Percentiles rank a stretch among this genome's conserved stretches.
Conservation (phyloP, 2,797 vertebrate genomes). For the Apogon talboti region DNA sequence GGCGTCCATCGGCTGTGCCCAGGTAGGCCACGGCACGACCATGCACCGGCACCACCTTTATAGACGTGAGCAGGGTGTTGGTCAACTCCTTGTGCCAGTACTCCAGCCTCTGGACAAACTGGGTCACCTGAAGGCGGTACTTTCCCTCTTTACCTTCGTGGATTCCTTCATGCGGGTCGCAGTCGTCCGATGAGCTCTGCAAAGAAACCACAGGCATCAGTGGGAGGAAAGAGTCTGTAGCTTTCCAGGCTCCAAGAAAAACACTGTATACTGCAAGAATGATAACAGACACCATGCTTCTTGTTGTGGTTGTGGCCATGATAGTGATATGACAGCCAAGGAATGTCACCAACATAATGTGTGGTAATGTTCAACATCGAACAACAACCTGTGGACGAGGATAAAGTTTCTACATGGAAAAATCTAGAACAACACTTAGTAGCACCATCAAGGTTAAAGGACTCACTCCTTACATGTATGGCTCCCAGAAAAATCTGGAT, state of each 20-base stretch:
- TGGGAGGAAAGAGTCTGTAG: not conserved
- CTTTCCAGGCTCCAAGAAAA: not conserved
- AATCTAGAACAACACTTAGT: not conserved
- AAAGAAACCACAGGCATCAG: conserved; percentile 36
- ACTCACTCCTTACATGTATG: no score
- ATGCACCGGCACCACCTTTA: conserved; percentile 87
- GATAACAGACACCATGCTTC: not conserved
- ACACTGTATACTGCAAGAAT: not conserved
- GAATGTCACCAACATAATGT: conserved; percentile 6
- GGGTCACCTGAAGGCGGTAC: conserved; percentile 92
- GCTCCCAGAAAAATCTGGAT: no score
- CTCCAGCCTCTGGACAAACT: conserved; percentile 90
- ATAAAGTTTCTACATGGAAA: not conserved
- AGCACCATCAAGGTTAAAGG: no score
- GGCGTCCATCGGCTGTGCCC: conserved; percentile 91
- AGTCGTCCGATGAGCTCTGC: conserved; percentile 91
- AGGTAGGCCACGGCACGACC: conserved; percentile 91
- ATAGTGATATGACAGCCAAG: conserved; percentile 19
- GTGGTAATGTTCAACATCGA: conserved; percentile 18
- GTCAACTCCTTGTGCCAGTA: conserved; percentile 91
- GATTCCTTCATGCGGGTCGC: conserved; percentile 86
- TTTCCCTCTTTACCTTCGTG: conserved; percentile 80
- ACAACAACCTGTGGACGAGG: not conserved
- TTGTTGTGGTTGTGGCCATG: conserved; percentile 12
- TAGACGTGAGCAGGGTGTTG: conserved; percentile 90